Percentiles rank a stretch among this genome's conserved stretches.
Evolutionary conservation across 92 coral and sea anemone genomes (phyloP).

Genomic region (Chrysogorgia sp.): DNA sequence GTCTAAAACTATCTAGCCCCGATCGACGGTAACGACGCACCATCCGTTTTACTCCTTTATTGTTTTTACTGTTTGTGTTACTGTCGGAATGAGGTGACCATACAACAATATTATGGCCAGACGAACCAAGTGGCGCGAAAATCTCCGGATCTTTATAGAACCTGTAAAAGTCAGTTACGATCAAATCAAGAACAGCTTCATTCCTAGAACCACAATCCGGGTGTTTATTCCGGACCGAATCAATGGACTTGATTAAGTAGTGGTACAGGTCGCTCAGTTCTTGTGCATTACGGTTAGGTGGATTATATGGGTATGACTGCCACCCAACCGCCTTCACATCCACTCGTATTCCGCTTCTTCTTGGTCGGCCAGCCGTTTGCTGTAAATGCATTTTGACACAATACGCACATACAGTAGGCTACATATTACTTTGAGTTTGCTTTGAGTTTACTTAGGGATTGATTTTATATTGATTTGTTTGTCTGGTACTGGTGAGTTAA

Average conservation of each 20-base stretch:
- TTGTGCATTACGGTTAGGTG: constrained; percentile 31
- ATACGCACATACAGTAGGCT: too few relatives aligned
- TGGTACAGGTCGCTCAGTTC: constrained; percentile 38
- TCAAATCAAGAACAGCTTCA: not conserved
- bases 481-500: too few relatives aligned
- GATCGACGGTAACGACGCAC: too few relatives aligned
- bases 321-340: constrained; percentile 37
- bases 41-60: not conserved
- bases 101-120: constrained; percentile 33
- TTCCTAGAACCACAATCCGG: constrained; percentile 41
- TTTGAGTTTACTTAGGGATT: too few relatives aligned
- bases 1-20: too few relatives aligned
- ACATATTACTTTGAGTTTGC: too few relatives aligned
- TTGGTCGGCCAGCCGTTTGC: constrained; percentile 34
- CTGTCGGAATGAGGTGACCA: constrained; percentile 22
- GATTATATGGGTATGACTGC: constrained; percentile 35
- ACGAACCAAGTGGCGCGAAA: constrained; percentile 28
- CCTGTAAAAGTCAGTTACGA: constrained; percentile 22
- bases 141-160: constrained; percentile 12
- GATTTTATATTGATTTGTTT: too few relatives aligned
- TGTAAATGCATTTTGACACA: constrained; percentile 12
- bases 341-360: constrained; percentile 35
- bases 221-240: constrained; percentile 29
- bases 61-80: too few relatives aligned
- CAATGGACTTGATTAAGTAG: constrained; percentile 25